Conservation (phyloP, 2,888 invertebrate species). For the Spatulosminthurus flaviceps region DNA sequence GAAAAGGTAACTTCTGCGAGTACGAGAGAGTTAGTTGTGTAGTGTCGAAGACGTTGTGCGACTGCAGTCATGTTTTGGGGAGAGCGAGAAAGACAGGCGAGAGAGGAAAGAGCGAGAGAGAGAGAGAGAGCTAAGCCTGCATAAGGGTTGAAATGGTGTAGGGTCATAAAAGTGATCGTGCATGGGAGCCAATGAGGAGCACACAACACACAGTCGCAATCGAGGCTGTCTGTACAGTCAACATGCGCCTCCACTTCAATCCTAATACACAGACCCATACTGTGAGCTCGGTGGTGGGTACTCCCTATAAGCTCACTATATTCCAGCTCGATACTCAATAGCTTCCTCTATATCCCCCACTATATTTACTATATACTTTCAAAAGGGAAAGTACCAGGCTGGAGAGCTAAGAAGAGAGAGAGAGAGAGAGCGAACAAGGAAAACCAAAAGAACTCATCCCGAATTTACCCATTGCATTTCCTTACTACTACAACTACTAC, state of each 20-base stretch:
- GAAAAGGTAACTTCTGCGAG: background rate
- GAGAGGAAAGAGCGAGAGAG: conserved; percentile 14
- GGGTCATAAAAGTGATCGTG: conserved; percentile 56
- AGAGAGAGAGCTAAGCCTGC: conserved; percentile 46
- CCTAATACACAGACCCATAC: background rate
- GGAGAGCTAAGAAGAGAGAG: too few species aligned
- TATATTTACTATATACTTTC: background rate
- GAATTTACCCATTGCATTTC: conserved; percentile 41
- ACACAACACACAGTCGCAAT: conserved; percentile 57
- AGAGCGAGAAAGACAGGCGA: conserved; percentile 38
- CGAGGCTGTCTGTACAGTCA: conserved; percentile 48
- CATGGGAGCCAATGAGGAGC: conserved; percentile 56
- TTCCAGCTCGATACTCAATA: too few species aligned
- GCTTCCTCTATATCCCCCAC: background rate
- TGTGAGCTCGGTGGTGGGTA: too few species aligned
- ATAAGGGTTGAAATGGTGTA: conserved; percentile 53
- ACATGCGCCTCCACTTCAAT: conserved; percentile 52
- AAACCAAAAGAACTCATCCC: conserved; percentile 35
- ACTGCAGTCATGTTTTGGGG: conserved; percentile 32
- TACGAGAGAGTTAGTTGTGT: conserved; percentile 26
- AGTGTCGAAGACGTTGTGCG: conserved; percentile 3
- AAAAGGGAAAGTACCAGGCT: conserved; percentile 7
- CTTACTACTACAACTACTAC: background rate
- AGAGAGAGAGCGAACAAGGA: background rate
- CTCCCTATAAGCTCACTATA: too few species aligned